Percentiles rank a stretch among this genome's conserved stretches.
Conservation (phyloP, 2,113 vertebrate species). For the Gnathonemus longibarbis region DNA sequence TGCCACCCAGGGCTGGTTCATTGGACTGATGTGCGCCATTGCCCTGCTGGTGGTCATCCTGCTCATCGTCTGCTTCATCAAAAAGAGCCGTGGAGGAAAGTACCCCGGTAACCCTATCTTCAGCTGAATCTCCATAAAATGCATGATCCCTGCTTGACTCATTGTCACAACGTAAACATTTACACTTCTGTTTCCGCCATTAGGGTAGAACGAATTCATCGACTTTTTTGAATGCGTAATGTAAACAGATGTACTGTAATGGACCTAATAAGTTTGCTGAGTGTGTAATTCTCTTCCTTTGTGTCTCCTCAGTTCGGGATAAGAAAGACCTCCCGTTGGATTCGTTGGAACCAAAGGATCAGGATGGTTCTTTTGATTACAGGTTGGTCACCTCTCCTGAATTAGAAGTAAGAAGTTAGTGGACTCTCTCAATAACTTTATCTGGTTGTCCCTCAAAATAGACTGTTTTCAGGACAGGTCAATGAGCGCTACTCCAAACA, state of each 20-base stretch:
- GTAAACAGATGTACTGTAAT: not conserved
- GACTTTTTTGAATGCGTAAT: not conserved
- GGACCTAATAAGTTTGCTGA: not conserved
- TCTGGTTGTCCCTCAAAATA: not conserved
- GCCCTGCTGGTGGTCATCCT: slow-evolving; percentile 93
- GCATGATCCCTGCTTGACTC: not conserved
- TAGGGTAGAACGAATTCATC: not conserved
- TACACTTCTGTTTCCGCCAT: not conserved
- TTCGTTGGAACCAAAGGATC: slow-evolving; percentile 79
- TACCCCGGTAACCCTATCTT: slow-evolving; percentile 72
- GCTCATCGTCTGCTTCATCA: slow-evolving; percentile 93
- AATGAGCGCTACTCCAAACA: not conserved
- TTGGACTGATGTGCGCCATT: slow-evolving; percentile 94
- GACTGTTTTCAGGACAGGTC: not conserved
- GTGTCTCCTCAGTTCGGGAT: slow-evolving; percentile 68
- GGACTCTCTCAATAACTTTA: not conserved
- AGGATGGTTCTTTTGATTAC: slow-evolving; percentile 92
- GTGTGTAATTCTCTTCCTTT: slow-evolving; percentile 31
- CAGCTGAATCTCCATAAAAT: not conserved
- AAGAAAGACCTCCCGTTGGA: slow-evolving; percentile 86
- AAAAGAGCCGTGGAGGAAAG: slow-evolving; percentile 90
- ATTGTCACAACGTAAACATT: not conserved
- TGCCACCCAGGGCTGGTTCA: slow-evolving; percentile 96
- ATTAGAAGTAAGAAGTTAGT: not conserved
- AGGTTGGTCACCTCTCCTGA: slow-evolving; percentile 58